Percentiles rank a stretch among this genome's conserved stretches.
phyloP scores from a whole-genome alignment of 1,140 invertebrate species.

The Sinella curviseta region DNA sequence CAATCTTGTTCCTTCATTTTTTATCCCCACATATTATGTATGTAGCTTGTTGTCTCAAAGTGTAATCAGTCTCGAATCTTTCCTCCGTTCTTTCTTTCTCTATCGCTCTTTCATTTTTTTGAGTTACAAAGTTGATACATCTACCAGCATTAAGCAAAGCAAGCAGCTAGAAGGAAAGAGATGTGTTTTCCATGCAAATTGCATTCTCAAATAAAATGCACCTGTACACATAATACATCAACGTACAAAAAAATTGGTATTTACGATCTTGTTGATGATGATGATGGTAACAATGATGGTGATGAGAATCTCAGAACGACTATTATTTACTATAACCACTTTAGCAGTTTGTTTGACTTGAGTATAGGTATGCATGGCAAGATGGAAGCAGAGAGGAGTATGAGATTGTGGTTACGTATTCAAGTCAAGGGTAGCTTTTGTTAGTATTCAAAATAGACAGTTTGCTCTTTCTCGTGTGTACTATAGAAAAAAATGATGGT shows the following conservation, averaged over 20 bases:
- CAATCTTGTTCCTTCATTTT: not conserved
- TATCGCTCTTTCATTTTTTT: not conserved
- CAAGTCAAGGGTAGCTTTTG: too few species aligned
- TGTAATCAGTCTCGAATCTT: not conserved
- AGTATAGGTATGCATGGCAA: too few species aligned
- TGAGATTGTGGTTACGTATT: too few species aligned
- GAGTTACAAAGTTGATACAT: not conserved
- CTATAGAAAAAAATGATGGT: not conserved
- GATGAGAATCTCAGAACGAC: too few species aligned
- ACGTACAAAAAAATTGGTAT: not conserved
- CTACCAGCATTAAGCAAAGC: not conserved
- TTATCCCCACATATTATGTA: not conserved
- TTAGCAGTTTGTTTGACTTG: too few species aligned
- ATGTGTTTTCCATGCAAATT: constrained; percentile 19
- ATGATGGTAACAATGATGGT: not conserved
- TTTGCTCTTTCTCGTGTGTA: not conserved
- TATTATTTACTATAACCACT: too few species aligned
- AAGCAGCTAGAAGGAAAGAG: not conserved
- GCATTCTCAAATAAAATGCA: not conserved
- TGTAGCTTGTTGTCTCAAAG: not conserved
- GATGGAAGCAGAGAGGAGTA: too few species aligned
- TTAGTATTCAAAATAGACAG: too few species aligned
- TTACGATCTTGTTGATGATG: not conserved
- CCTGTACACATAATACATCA: not conserved
- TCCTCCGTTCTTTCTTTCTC: not conserved